A percentile compares a stretch with the other conserved stretches of the same genome.
Evolutionary conservation across 2,797 vertebrate genomes (phyloP).

Genomic region (Anniella stebbinsi): DNA sequence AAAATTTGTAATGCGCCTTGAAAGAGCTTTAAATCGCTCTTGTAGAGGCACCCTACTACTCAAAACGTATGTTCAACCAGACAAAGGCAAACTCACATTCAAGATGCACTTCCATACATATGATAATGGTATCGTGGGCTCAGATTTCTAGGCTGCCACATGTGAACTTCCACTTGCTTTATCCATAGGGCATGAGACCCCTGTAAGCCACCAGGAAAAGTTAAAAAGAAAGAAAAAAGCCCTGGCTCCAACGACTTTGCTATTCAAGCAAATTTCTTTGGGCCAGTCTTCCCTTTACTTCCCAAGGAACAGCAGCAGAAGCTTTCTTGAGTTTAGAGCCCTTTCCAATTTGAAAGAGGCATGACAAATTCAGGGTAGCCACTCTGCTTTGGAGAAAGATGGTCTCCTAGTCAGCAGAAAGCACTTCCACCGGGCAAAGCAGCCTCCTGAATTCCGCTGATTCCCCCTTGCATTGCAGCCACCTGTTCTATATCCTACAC

Average conservation of each 20-base stretch:
- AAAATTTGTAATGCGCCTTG: too few species aligned
- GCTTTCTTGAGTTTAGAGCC: neutral
- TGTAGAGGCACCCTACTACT: too few species aligned
- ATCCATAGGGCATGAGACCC: neutral
- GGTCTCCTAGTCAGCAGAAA: neutral
- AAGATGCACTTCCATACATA: neutral
- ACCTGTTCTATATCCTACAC: neutral
- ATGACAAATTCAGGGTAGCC: neutral
- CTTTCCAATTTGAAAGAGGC: neutral
- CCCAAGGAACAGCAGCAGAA: neutral
- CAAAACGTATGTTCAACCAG: neutral
- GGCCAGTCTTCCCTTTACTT: neutral
- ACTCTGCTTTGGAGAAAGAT: neutral
- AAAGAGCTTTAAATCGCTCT: too few species aligned
- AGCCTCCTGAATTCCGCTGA: neutral
- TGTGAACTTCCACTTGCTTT: neutral
- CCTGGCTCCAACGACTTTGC: neutral
- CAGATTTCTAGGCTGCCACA: neutral
- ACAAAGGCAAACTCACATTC: neutral
- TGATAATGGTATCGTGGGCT: neutral
- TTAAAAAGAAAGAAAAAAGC: too few species aligned
- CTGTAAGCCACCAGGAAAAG: neutral
- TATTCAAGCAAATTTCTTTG: neutral
- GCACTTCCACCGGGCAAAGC: neutral
- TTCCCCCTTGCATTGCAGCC: neutral